phyloP scores from a whole-genome alignment of 64 coral and sea anemone species.

The Orbicella faveolata region DNA sequence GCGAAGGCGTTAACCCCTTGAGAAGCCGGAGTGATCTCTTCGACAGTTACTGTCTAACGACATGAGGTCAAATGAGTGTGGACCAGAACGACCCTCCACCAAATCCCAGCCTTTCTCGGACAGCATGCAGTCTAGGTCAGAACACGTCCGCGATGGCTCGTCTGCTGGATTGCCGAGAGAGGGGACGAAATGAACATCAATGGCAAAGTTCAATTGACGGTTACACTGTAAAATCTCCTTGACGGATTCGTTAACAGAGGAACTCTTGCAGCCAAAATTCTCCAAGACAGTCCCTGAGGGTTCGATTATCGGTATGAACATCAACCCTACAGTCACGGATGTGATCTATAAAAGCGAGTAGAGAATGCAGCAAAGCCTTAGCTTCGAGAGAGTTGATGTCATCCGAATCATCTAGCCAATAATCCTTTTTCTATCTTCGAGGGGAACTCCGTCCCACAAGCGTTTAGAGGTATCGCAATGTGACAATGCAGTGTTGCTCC shows the following conservation, averaged over 20 bases:
- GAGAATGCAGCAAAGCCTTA: not conserved
- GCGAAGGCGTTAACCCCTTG: constrained; percentile 36
- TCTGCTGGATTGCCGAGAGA: not conserved
- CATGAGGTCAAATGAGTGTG: constrained; percentile 28
- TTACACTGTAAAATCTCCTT: not conserved
- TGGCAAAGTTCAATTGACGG: constrained; percentile 10
- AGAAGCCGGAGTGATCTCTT: constrained; percentile 10
- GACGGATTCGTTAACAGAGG: not conserved
- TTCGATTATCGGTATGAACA: not conserved
- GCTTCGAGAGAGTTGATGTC: constrained; percentile 37
- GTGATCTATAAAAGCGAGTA: not conserved
- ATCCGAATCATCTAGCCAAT: not conserved
- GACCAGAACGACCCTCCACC: constrained; percentile 9
- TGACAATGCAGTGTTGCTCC: constrained; percentile 25
- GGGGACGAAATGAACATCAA: constrained; percentile 1
- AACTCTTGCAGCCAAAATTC: constrained; percentile 23
- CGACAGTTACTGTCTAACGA: constrained; percentile 27
- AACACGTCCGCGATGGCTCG: not conserved
- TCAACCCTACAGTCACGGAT: constrained; percentile 8
- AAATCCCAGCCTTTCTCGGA: not conserved
- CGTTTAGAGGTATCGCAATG: not conserved
- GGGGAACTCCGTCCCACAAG: constrained; percentile 10
- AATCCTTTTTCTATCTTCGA: constrained; percentile 8
- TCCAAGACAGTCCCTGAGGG: constrained; percentile 15
- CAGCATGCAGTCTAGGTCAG: constrained; percentile 11